Conservation (phyloP, 2,113 vertebrate genomes). For the Protomyctophum bolini region DNA sequence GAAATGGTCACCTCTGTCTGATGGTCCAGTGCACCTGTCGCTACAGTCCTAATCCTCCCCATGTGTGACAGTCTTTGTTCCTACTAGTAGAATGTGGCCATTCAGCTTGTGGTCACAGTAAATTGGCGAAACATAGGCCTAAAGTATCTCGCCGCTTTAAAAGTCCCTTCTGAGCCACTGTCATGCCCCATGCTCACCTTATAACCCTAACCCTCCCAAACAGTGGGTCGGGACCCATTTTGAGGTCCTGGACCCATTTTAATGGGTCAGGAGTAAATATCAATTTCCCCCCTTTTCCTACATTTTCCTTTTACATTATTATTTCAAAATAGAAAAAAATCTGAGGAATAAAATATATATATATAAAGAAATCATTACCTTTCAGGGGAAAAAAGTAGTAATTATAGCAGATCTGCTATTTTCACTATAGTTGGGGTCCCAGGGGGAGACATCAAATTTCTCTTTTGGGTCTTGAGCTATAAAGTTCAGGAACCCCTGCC, state of each 20-base stretch:
- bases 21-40: conserved; percentile 68
- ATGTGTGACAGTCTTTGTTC: conserved; percentile 58
- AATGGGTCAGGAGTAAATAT: too few species aligned
- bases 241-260: too few species aligned
- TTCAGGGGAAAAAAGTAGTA: too few species aligned
- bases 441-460: neutral
- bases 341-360: too few species aligned
- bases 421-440: too few species aligned
- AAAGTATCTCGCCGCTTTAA: conserved; percentile 54
- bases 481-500: conserved; percentile 20
- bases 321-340: too few species aligned
- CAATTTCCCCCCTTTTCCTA: too few species aligned
- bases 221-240: neutral
- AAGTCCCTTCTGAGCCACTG: conserved; percentile 18
- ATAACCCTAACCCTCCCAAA: neutral
- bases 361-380: too few species aligned
- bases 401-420: too few species aligned
- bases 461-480: neutral
- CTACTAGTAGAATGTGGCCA: conserved; percentile 42
- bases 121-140: conserved; percentile 51
- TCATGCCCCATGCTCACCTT: conserved; percentile 17
- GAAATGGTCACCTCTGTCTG: conserved; percentile 37
- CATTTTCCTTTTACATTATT: too few species aligned
- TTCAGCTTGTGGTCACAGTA: conserved; percentile 35
- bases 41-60: conserved; percentile 47